Evolutionary conservation across 2,888 invertebrate species (phyloP).

Genomic region (Liodrosophila aerea): DNA sequence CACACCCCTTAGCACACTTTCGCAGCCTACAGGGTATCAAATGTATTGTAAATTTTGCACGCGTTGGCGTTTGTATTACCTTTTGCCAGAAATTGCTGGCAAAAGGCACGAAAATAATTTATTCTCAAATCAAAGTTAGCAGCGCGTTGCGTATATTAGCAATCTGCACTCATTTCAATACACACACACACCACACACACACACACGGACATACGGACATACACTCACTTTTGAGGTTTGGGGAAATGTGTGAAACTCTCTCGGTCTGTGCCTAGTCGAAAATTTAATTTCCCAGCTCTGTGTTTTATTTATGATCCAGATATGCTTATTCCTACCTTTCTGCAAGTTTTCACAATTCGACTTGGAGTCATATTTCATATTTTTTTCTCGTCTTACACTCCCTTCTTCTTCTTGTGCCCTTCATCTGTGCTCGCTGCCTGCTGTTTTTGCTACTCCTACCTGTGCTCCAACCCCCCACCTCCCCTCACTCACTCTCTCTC

Average conservation of each 20-base stretch:
- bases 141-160: constrained; percentile 76
- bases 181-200: constrained; percentile 20
- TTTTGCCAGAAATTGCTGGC: constrained; percentile 35
- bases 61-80: constrained; percentile 31
- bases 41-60: constrained; percentile 48
- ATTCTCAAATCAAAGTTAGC: constrained; percentile 77
- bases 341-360: constrained; percentile 79
- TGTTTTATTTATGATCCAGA: constrained; percentile 78
- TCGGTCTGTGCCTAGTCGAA: constrained; percentile 72
- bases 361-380: constrained; percentile 77
- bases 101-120: constrained; percentile 74
- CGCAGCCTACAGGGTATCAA: constrained; percentile 8
- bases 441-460: constrained; percentile 62
- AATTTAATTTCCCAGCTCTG: constrained; percentile 77
- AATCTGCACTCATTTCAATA: constrained; percentile 68
- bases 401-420: constrained; percentile 8
- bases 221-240: constrained; percentile 9
- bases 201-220: constrained; percentile 3
- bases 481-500: neutral
- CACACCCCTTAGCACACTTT: neutral
- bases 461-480: neutral
- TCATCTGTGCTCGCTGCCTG: constrained; percentile 41
- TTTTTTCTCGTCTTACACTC: constrained; percentile 25
- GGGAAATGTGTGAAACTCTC: constrained; percentile 21
- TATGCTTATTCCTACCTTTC: constrained; percentile 79